A percentile compares a stretch with the other conserved stretches of the same genome.
phyloP scores from a whole-genome alignment of 2,888 invertebrate genomes.

The Drosophila monieri region DNA sequence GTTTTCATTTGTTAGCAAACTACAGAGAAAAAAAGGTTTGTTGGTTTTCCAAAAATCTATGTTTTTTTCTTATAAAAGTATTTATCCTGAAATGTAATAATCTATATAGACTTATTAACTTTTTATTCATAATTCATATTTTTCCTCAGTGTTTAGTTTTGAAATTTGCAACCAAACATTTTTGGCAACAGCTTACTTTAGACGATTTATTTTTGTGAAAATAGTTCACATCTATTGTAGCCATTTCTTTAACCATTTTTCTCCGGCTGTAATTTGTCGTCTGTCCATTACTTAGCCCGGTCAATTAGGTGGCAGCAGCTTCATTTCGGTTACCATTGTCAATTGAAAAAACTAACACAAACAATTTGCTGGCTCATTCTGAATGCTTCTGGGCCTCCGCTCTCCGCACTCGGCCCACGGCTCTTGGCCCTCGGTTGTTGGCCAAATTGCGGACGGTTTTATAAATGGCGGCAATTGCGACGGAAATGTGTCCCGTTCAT shows the following conservation, averaged over 20 bases:
- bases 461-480: slow-evolving; percentile 75
- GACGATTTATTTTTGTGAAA: slow-evolving; percentile 1
- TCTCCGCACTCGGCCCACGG: background rate
- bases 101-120: background rate
- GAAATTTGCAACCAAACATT: background rate
- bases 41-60: background rate
- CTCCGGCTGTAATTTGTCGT: slow-evolving; percentile 27
- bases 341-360: slow-evolving; percentile 51
- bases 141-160: background rate
- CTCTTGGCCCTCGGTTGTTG: slow-evolving; percentile 1
- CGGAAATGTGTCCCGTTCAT: slow-evolving; percentile 65
- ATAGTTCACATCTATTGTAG: background rate
- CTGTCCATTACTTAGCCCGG: slow-evolving; percentile 47
- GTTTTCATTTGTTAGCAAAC: slow-evolving; percentile 6
- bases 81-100: too few species aligned
- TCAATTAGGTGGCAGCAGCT: slow-evolving; percentile 59
- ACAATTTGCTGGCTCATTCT: slow-evolving; percentile 62
- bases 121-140: background rate
- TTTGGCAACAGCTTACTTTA: background rate
- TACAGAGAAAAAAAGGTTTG: background rate
- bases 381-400: slow-evolving; percentile 23
- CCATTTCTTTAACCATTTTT: background rate
- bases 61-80: too few species aligned
- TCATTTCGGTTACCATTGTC: slow-evolving; percentile 47
- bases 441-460: slow-evolving; percentile 49